Conservation (phyloP, 92 coral and sea anemone genomes). For the Palythoa grandiflora region DNA sequence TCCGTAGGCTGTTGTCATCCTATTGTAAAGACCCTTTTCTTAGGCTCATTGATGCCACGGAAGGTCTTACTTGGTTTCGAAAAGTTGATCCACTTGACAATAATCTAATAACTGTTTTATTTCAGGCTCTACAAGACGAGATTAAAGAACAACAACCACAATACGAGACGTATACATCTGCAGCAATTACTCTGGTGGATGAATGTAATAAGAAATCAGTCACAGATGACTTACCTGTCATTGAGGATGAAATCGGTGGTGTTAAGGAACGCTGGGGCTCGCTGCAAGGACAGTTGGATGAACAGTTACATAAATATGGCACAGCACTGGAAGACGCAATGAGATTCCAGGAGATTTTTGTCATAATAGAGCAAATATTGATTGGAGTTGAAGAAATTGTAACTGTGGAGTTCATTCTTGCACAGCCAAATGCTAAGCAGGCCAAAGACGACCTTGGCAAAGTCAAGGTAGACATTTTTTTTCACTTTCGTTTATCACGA, state of each 20-base stretch:
- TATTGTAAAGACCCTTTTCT: too few relatives aligned
- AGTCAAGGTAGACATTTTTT: slow-evolving; percentile 67
- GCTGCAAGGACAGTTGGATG: slow-evolving; percentile 69
- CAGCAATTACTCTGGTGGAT: slow-evolving; percentile 63
- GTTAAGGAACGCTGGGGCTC: slow-evolving; percentile 82
- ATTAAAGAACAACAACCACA: slow-evolving; percentile 82
- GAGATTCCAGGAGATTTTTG: slow-evolving; percentile 82
- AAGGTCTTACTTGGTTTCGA: too few relatives aligned
- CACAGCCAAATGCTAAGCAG: slow-evolving; percentile 69
- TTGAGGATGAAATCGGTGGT: slow-evolving; percentile 82
- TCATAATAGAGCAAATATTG: slow-evolving; percentile 68
- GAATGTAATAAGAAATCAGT: slow-evolving; percentile 70
- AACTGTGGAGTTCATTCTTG: slow-evolving; percentile 67
- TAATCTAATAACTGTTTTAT: background rate
- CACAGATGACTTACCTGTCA: slow-evolving; percentile 76
- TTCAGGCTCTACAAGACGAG: slow-evolving; percentile 87
- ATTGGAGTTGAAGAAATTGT: slow-evolving; percentile 78
- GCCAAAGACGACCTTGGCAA: slow-evolving; percentile 83
- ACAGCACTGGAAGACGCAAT: slow-evolving; percentile 80
- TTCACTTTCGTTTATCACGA: background rate
- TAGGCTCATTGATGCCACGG: too few relatives aligned
- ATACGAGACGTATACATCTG: slow-evolving; percentile 68
- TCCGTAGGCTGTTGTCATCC: too few relatives aligned
- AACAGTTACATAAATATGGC: slow-evolving; percentile 66
- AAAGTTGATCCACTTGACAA: too few relatives aligned